phyloP scores from a whole-genome alignment of 1,140 invertebrate species.

The Mamestra configurata region DNA sequence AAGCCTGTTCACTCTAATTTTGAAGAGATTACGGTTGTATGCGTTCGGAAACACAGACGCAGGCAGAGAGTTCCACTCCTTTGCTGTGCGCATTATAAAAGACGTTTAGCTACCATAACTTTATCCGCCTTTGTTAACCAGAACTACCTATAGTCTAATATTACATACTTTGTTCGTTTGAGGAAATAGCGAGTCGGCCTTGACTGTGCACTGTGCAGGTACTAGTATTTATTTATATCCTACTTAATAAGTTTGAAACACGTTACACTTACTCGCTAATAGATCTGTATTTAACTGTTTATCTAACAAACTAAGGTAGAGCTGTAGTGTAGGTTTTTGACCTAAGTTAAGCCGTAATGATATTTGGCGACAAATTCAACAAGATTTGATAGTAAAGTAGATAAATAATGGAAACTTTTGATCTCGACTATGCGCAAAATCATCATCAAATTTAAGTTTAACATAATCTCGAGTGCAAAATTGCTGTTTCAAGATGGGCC shows the following conservation, averaged over 20 bases:
- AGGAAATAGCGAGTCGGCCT: not conserved
- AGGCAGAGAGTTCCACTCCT: too few relatives aligned
- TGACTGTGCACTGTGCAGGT: not conserved
- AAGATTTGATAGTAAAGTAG: not conserved
- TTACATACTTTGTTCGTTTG: not conserved
- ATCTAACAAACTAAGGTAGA: too few relatives aligned
- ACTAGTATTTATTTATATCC: not conserved
- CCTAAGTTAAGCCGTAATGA: not conserved
- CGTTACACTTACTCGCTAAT: constrained; percentile 7
- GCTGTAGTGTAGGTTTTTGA: too few relatives aligned
- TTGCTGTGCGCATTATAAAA: too few relatives aligned
- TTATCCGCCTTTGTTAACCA: not conserved
- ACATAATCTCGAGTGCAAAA: too few relatives aligned
- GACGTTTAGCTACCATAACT: too few relatives aligned
- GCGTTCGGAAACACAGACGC: too few relatives aligned
- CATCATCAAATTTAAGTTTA: too few relatives aligned
- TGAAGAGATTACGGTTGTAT: too few relatives aligned
- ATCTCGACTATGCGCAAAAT: too few relatives aligned
- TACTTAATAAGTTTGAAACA: not conserved
- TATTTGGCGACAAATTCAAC: not conserved
- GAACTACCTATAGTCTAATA: not conserved
- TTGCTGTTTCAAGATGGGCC: too few relatives aligned
- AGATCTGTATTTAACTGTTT: not conserved
- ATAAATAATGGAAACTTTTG: not conserved
- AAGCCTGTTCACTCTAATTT: too few relatives aligned